Conservation (phyloP, 2,797 vertebrate genomes). For the Siniperca scherzeri region DNA sequence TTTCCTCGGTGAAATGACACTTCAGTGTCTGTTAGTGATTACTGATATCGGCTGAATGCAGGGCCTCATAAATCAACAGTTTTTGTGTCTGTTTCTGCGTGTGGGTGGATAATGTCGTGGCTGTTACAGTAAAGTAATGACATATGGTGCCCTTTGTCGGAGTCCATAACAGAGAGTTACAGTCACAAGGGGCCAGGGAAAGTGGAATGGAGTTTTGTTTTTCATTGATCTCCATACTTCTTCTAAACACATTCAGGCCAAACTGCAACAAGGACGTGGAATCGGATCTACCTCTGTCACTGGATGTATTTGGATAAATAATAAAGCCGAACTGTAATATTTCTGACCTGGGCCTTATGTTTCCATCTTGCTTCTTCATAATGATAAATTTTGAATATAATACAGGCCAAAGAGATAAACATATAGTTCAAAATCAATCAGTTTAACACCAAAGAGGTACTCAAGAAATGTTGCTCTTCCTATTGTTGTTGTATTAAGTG, state of each 20-base stretch:
- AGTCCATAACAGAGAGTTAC: not conserved
- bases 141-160: not conserved
- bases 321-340: not conserved
- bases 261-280: not conserved
- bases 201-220: not conserved
- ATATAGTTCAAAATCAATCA: not conserved
- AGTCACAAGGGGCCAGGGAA: not conserved
- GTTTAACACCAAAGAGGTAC: not conserved
- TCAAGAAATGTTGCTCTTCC: not conserved
- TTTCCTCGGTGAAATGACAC: conserved; percentile 61
- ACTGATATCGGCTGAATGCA: conserved; percentile 40
- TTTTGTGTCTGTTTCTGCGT: conserved; percentile 24
- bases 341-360: not conserved
- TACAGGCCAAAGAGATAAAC: not conserved
- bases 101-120: conserved; percentile 10
- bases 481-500: not conserved
- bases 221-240: not conserved
- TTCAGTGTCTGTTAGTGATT: conserved; percentile 49
- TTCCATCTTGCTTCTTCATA: not conserved
- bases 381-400: not conserved
- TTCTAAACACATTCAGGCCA: not conserved
- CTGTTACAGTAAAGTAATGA: conserved; percentile 19
- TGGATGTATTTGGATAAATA: not conserved
- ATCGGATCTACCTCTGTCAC: not conserved
- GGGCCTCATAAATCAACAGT: conserved; percentile 33